These are phyloP conservation scores for Apamea epomidion DNA, from an alignment of 2,888 invertebrate genomes.

Conservation along the genomic window DNA sequence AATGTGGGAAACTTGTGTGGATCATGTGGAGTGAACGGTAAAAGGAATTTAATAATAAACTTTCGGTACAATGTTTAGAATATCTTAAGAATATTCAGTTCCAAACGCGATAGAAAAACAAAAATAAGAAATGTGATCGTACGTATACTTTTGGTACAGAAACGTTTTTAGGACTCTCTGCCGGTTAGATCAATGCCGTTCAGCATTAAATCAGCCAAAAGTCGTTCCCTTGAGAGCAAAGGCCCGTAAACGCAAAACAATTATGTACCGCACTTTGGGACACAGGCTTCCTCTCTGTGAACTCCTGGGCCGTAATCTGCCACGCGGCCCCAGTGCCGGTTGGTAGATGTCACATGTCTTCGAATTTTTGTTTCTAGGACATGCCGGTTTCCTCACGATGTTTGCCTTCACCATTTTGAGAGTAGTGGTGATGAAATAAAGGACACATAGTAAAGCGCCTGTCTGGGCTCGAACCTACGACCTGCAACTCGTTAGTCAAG, in stretches of 20 bases:
- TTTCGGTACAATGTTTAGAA: background rate
- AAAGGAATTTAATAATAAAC: constrained; percentile 14
- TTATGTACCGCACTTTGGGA: background rate
- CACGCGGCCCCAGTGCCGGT: background rate
- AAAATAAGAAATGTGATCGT: background rate
- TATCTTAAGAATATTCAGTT: background rate
- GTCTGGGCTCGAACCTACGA: background rate
- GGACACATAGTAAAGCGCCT: background rate
- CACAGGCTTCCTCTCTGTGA: background rate
- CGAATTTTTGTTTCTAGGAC: background rate
- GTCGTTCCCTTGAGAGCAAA: too few species aligned
- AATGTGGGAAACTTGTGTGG: constrained; percentile 49
- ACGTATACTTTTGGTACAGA: background rate
- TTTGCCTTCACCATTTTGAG: background rate
- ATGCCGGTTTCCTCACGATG: background rate
- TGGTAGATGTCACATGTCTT: background rate
- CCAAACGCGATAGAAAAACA: background rate
- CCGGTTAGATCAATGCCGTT: too few species aligned
- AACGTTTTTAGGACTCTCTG: background rate
- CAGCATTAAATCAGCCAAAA: background rate
- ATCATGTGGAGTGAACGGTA: constrained; percentile 50
- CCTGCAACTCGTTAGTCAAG: background rate
- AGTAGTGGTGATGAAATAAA: background rate
- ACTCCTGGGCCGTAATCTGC: background rate
- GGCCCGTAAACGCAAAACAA: background rate